A percentile compares a stretch with the other conserved stretches of the same genome.
These are phyloP conservation scores for Philhelius pedissequus DNA, from an alignment of 2,888 invertebrate species.

Conservation along the genomic window DNA sequence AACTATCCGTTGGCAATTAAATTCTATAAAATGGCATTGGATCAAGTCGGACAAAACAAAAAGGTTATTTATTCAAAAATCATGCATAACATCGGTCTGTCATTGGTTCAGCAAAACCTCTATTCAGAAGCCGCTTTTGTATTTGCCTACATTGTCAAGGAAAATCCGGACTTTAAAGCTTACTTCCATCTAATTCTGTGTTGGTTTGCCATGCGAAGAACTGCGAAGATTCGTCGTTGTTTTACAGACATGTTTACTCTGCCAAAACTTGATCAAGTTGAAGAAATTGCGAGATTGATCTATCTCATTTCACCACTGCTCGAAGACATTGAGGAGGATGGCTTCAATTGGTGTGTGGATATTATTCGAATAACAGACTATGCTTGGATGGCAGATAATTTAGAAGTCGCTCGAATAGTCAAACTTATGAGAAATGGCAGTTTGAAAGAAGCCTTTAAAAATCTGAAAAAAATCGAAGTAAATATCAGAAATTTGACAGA, in stretches of 20 bases:
- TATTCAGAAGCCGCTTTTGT: slow-evolving; percentile 42
- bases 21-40: slow-evolving; percentile 58
- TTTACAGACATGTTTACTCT: slow-evolving; percentile 28
- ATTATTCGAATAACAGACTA: slow-evolving; percentile 39
- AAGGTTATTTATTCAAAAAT: slow-evolving; percentile 30
- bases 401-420: slow-evolving; percentile 38
- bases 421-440: background rate
- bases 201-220: background rate
- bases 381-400: slow-evolving; percentile 55
- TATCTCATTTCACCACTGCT: slow-evolving; percentile 32
- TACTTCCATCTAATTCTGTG: slow-evolving; percentile 45
- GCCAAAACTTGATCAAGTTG: slow-evolving; percentile 7
- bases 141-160: slow-evolving; percentile 40
- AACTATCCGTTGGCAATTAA: slow-evolving; percentile 43
- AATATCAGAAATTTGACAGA: slow-evolving; percentile 42
- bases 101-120: slow-evolving; percentile 39
- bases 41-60: slow-evolving; percentile 59
- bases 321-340: slow-evolving; percentile 28
- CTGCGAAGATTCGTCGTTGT: slow-evolving; percentile 13
- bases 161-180: slow-evolving; percentile 29
- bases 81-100: slow-evolving; percentile 58
- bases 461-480: background rate
- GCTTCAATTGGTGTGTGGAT: slow-evolving; percentile 57
- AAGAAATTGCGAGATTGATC: slow-evolving; percentile 38
- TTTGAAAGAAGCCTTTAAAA: background rate